Evolutionary conservation across 1,140 invertebrate genomes (phyloP).

Genomic region (Planococcus citri): DNA sequence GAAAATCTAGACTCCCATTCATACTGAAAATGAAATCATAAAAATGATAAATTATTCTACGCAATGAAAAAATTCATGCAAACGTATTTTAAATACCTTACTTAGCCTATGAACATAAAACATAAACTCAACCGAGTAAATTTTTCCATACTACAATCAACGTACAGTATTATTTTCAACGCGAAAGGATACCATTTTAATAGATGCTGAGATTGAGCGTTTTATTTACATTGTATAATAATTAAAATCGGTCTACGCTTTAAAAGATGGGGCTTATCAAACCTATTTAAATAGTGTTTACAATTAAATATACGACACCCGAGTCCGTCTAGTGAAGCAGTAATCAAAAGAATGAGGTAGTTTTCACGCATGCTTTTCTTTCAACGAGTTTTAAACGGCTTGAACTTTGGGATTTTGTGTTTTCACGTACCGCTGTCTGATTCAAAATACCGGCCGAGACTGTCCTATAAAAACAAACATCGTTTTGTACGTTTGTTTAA

Average conservation of each 20-base stretch:
- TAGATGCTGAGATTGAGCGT: neutral
- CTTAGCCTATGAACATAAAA: too few species aligned
- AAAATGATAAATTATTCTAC: too few species aligned
- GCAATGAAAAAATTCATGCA: too few species aligned
- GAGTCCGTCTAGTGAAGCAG: neutral
- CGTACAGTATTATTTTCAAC: too few species aligned
- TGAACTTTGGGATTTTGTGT: neutral
- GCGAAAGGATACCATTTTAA: too few species aligned
- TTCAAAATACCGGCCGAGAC: neutral
- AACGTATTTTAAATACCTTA: too few species aligned
- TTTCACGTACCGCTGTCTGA: neutral
- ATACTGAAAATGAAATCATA: too few species aligned
- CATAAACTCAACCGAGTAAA: too few species aligned
- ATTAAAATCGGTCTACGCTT: neutral
- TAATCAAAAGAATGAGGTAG: neutral
- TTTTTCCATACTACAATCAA: too few species aligned
- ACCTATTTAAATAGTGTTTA: neutral
- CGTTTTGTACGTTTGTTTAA: neutral
- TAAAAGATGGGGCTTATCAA: neutral
- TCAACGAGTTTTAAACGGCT: neutral
- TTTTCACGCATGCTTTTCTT: conserved; percentile 5
- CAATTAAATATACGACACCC: neutral
- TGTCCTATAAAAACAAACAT: neutral
- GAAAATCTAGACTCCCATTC: too few species aligned
- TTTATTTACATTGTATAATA: neutral